Percentiles rank a stretch among this genome's conserved stretches.
Conservation (phyloP, 2,113 vertebrate species). For the Sander lucioperca region DNA sequence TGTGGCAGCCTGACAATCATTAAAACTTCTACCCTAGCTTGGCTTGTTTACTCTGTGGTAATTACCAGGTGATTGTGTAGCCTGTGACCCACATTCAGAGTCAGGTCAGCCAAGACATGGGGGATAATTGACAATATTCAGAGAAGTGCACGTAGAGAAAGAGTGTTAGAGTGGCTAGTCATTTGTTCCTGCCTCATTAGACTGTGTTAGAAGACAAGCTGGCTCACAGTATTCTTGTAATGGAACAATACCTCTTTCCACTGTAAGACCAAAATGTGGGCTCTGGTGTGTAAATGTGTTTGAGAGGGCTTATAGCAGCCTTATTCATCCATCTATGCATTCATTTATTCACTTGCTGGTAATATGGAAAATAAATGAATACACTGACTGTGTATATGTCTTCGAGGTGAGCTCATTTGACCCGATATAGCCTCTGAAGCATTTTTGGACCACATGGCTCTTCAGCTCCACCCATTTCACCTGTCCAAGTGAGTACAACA, state of each 20-base stretch:
- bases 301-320: slow-evolving; percentile 40
- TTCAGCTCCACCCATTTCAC: slow-evolving; percentile 35
- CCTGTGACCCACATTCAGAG: slow-evolving; percentile 83
- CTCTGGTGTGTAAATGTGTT: slow-evolving; percentile 47
- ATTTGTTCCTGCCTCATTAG: slow-evolving; percentile 82
- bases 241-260: slow-evolving; percentile 69
- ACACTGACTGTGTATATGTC: slow-evolving; percentile 35
- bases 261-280: slow-evolving; percentile 45
- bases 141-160: slow-evolving; percentile 79
- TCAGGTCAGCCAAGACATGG: slow-evolving; percentile 78
- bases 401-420: slow-evolving; percentile 40
- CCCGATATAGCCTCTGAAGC: slow-evolving; percentile 35
- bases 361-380: slow-evolving; percentile 48
- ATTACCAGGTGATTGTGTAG: slow-evolving; percentile 84
- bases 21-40: slow-evolving; percentile 82
- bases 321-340: slow-evolving; percentile 46
- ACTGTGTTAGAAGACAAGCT: slow-evolving; percentile 80
- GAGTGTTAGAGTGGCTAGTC: slow-evolving; percentile 76
- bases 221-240: slow-evolving; percentile 73
- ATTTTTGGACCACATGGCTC: slow-evolving; percentile 31
- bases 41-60: slow-evolving; percentile 85
- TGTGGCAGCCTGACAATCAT: slow-evolving; percentile 86
- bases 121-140: slow-evolving; percentile 81
- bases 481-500: slow-evolving; percentile 49
- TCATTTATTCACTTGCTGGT: slow-evolving; percentile 26